Evolutionary conservation across 2,797 vertebrate species (phyloP).

Genomic region (Novumbra hubbsi): DNA sequence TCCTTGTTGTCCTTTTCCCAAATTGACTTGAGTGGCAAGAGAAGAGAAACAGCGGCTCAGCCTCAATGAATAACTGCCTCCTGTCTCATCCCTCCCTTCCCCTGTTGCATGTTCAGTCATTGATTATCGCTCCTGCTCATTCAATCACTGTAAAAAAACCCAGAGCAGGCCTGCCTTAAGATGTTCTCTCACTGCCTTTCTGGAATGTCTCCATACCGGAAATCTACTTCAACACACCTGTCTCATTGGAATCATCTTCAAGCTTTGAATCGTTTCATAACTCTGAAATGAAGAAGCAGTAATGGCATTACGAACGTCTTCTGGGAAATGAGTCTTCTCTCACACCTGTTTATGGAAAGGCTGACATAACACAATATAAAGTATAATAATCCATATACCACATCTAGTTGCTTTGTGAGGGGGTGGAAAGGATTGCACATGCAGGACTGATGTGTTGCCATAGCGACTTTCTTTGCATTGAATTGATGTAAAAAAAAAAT

Average conservation of each 20-base stretch:
- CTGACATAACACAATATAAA: neutral
- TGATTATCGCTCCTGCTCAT: neutral
- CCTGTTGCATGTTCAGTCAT: neutral
- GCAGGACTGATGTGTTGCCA: constrained; percentile 76
- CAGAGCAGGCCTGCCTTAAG: neutral
- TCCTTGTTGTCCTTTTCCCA: constrained; percentile 61
- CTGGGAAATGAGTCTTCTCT: neutral
- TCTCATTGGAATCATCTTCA: neutral
- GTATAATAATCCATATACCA: neutral
- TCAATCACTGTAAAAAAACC: constrained; percentile 14
- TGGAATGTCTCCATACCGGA: neutral
- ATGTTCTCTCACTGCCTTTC: neutral
- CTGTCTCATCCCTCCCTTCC: constrained; percentile 28
- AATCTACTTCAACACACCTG: neutral
- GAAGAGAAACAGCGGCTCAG: constrained; percentile 66
- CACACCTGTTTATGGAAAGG: neutral
- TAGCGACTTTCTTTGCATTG: constrained; percentile 77
- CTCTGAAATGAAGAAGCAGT: neutral
- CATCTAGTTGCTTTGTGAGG: neutral
- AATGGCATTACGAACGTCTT: neutral
- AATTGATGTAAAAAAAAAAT: constrained; percentile 64
- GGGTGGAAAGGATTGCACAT: constrained; percentile 44
- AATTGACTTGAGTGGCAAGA: constrained; percentile 70
- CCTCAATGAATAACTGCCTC: constrained; percentile 67
- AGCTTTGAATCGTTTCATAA: neutral